A percentile compares a stretch with the other conserved stretches of the same genome.
phyloP scores from a whole-genome alignment of 1,140 invertebrate species.

The Pomacea maculata region DNA sequence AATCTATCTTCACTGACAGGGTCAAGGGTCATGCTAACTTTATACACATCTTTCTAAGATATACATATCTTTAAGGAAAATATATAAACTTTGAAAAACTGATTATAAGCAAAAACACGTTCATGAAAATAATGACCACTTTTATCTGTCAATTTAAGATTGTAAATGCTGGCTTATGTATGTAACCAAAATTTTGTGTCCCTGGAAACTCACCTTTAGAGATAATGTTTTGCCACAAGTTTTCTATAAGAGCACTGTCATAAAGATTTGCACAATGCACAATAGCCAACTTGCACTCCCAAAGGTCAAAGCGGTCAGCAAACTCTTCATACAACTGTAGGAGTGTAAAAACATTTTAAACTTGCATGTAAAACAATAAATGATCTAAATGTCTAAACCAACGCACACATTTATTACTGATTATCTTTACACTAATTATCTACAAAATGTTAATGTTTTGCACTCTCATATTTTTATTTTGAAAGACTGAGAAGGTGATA shows the following conservation, averaged over 20 bases:
- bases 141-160: too few species aligned
- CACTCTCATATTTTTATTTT: too few species aligned
- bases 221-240: slow-evolving; percentile 70
- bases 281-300: slow-evolving; percentile 70
- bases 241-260: slow-evolving; percentile 68
- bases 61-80: not conserved
- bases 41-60: not conserved
- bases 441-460: too few species aligned
- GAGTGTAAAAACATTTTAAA: not conserved
- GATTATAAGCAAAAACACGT: too few species aligned
- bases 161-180: not conserved
- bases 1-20: not conserved
- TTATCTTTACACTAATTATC: too few species aligned
- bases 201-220: slow-evolving; percentile 66
- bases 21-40: not conserved
- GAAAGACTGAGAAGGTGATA: not conserved
- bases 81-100: too few species aligned
- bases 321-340: slow-evolving; percentile 74
- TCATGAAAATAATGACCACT: too few species aligned
- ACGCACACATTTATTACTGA: too few species aligned
- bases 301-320: slow-evolving; percentile 68
- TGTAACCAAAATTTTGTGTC: slow-evolving; percentile 14
- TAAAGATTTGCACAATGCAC: slow-evolving; percentile 69
- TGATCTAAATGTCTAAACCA: not conserved
- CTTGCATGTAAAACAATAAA: not conserved